Conservation (phyloP, 2,888 invertebrate genomes). For the Matsumyia berberina region DNA sequence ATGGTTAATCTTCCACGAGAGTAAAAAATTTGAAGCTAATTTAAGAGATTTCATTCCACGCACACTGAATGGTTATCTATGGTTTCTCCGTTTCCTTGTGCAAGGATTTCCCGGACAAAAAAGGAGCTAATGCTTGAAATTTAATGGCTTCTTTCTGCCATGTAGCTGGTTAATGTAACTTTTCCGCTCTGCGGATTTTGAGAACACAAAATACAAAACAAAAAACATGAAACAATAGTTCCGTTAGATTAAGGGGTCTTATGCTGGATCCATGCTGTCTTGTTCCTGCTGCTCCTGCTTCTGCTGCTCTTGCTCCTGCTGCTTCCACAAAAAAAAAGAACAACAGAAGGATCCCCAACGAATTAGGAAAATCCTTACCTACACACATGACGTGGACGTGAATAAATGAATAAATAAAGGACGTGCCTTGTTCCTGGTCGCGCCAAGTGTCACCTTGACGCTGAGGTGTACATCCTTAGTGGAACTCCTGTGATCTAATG, state of each 20-base stretch:
- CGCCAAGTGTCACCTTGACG: constrained; percentile 31
- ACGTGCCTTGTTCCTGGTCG: constrained; percentile 6
- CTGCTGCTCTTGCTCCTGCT: too few relatives aligned
- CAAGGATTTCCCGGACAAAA: constrained; percentile 9
- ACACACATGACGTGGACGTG: neutral
- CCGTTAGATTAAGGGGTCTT: constrained; percentile 14
- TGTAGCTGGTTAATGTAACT: constrained; percentile 17
- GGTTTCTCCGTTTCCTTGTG: neutral
- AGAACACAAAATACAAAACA: neutral
- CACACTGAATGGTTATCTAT: neutral
- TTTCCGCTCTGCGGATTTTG: constrained; percentile 14
- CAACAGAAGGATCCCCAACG: neutral
- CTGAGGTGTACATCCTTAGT: neutral
- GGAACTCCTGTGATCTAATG: constrained; percentile 22
- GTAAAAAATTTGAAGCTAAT: constrained; percentile 4
- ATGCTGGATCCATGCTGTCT: neutral
- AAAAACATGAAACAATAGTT: constrained; percentile 17
- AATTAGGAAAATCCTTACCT: neutral
- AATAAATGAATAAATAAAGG: constrained; percentile 4
- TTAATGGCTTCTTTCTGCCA: neutral
- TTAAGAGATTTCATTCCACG: constrained; percentile 13
- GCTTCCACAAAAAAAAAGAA: neutral
- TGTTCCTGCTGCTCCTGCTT: neutral
- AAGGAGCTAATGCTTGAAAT: constrained; percentile 3
- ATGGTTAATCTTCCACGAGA: neutral